These are phyloP conservation scores for Archips xylosteana DNA, from an alignment of 2,888 invertebrate species.

Conservation along the genomic window DNA sequence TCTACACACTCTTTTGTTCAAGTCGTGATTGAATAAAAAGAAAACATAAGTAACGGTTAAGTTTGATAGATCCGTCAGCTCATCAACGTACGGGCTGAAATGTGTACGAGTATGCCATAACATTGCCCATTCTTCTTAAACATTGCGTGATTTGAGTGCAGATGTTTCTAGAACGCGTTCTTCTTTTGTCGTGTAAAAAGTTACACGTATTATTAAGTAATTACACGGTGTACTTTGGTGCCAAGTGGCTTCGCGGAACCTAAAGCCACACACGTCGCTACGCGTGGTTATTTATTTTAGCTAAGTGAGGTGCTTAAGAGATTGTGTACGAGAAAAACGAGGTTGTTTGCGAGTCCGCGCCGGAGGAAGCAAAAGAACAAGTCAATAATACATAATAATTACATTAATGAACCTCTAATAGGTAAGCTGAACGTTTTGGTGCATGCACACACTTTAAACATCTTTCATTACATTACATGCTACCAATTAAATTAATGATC, in stretches of 20 bases:
- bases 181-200: slow-evolving; percentile 28
- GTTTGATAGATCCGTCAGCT: slow-evolving; percentile 16
- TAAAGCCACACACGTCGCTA: slow-evolving; percentile 25
- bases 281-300: slow-evolving; percentile 23
- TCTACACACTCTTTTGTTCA: slow-evolving; percentile 6
- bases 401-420: slow-evolving; percentile 3
- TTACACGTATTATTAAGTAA: slow-evolving; percentile 40
- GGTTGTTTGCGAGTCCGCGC: slow-evolving; percentile 3
- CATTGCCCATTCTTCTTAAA: slow-evolving; percentile 11
- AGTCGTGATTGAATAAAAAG: slow-evolving; percentile 24
- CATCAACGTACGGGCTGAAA: slow-evolving; percentile 3
- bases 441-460: slow-evolving; percentile 1
- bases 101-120: not conserved
- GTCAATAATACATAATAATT: not conserved
- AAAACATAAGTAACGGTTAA: slow-evolving; percentile 17
- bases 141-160: slow-evolving; percentile 23
- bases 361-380: not conserved
- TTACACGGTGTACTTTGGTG: slow-evolving; percentile 32
- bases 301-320: slow-evolving; percentile 17
- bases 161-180: slow-evolving; percentile 20
- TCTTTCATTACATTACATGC: not conserved
- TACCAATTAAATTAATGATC: slow-evolving; percentile 6
- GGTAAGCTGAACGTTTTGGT: not conserved
- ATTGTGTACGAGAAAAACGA: slow-evolving; percentile 7
- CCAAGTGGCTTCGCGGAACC: slow-evolving; percentile 20